Base-by-base conservation (phyloP, 2,797 vertebrate genomes). In the Phataginus tetradactyla region DNA sequence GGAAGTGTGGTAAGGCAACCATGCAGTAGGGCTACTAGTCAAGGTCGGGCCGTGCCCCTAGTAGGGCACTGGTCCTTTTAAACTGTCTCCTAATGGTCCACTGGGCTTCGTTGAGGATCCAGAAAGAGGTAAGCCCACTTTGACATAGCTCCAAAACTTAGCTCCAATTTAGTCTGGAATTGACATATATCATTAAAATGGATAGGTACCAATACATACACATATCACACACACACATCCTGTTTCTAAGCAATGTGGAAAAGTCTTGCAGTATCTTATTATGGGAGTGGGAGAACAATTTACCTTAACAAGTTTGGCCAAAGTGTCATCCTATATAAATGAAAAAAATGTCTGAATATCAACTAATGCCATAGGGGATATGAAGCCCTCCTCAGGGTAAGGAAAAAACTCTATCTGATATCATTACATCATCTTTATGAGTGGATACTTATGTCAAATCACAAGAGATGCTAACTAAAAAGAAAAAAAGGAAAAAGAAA, bases 21-120 rank as follows among this genome's bases (percentile, higher is more conserved):
- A 7, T 42, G 2, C 11, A 5, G n/a, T 18, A 23, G 21, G 18
- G 4, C 29, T 49, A 1, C 2, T 13, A 0, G 0, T 9, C 7
- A 3, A 32, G 18, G 61, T 29, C 18, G 25, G n/a, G 3, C 15
- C 7, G 2, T 6, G 0, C 2, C 4, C 13, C 12, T 32, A 55
- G 27, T 66, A 13, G 4, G 37, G 29, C 69, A 29, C 6, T 20
- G 49, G 14, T 49, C 32, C 18, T 66, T 94, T 79, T 59, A 34
- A 14, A 5, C 29, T 32, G 0, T 45, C 37, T 88, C 55, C 17
- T 39, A 21, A 42, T 20, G 4, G 20, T 77, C 27, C 23, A 64
- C 15, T 29, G 64, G 15, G 0, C 6, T 93, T 87, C 25, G 12
- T 64, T 64, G n/a, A 71, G 8, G 59, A 79, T 15, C 23, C 61